These are phyloP conservation scores for Circaetus gallicus DNA, from an alignment of 2,113 vertebrate genomes.

Conservation along the genomic window DNA sequence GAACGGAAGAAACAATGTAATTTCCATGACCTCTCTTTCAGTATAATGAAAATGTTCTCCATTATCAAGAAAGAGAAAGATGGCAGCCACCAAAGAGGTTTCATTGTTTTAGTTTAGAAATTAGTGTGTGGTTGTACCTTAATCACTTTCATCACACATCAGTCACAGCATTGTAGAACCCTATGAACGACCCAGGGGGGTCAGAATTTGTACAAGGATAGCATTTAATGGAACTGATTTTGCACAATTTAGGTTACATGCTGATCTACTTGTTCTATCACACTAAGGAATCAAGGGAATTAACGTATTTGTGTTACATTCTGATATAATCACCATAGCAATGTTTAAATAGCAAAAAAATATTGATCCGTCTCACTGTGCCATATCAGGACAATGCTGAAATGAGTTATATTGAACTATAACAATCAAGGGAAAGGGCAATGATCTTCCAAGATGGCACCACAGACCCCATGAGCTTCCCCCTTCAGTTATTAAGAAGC, in stretches of 20 bases:
- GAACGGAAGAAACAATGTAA: background rate
- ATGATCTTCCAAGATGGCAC: constrained; percentile 8
- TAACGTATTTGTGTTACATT: background rate
- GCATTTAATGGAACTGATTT: constrained; percentile 18
- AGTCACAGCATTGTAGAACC: constrained; percentile 24
- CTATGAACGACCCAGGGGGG: background rate
- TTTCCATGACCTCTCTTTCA: background rate
- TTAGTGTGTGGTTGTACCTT: constrained; percentile 27
- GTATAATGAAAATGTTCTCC: constrained; percentile 8
- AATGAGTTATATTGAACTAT: background rate
- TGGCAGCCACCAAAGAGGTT: constrained; percentile 9
- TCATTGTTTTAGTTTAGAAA: background rate
- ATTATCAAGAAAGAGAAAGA: constrained; percentile 32
- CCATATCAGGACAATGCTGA: background rate
- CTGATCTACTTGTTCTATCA: background rate
- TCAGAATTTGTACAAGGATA: constrained; percentile 22
- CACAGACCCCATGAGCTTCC: background rate
- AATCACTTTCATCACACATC: constrained; percentile 31
- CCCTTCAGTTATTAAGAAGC: constrained; percentile 3
- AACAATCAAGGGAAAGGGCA: background rate
- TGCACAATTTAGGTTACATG: background rate
- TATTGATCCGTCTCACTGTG: background rate
- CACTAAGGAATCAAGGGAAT: background rate
- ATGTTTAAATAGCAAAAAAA: background rate
- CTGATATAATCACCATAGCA: background rate